These are phyloP conservation scores for Motacilla tschutschensis DNA, from an alignment of 2,113 vertebrate genomes.

Conservation along the genomic window DNA sequence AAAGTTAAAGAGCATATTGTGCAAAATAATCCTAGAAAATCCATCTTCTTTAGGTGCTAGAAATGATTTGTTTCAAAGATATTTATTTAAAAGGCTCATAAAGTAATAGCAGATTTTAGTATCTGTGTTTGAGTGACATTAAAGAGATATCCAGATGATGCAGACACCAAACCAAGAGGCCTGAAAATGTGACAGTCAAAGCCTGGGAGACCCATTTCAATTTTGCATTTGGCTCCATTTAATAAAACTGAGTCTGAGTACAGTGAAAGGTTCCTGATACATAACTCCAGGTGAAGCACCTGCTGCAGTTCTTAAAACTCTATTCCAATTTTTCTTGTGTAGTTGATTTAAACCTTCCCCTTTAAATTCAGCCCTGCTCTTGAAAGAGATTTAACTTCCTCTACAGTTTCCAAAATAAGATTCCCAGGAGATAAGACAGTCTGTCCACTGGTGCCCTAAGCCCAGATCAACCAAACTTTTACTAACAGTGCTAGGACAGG, in stretches of 20 bases:
- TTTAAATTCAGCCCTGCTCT: neutral
- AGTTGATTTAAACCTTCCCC: neutral
- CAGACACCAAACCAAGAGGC: neutral
- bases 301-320: neutral
- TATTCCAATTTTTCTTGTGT: neutral
- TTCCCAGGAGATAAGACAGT: neutral
- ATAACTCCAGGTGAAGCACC: neutral
- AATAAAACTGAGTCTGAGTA: neutral
- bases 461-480: neutral
- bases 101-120: neutral
- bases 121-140: neutral
- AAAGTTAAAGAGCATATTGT: conserved; percentile 1
- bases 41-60: neutral
- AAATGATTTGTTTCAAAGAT: neutral
- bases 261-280: neutral
- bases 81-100: neutral
- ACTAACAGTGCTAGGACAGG: neutral
- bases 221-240: neutral
- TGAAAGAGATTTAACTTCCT: neutral
- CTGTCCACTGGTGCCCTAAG: neutral
- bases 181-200: neutral
- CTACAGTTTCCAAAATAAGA: neutral
- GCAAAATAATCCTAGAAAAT: conserved; percentile 29
- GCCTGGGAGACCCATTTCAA: neutral
- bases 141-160: neutral